phyloP scores from a whole-genome alignment of 2,888 invertebrate genomes.

The Amiota communis region DNA sequence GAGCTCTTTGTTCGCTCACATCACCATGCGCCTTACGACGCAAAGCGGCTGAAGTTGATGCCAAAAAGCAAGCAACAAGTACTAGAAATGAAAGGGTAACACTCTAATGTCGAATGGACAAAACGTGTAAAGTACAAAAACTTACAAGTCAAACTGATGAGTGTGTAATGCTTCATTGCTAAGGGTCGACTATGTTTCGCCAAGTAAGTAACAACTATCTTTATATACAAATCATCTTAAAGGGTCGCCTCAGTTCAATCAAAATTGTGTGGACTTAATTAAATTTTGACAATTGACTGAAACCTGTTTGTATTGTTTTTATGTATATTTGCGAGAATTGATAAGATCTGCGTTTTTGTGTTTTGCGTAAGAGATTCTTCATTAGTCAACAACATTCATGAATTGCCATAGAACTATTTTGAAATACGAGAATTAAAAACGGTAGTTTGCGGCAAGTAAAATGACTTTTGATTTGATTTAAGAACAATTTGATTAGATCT shows the following conservation, averaged over 20 bases:
- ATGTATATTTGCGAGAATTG: background rate
- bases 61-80: background rate
- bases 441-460: no score
- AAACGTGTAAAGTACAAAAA: background rate
- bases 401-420: no score
- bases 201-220: background rate
- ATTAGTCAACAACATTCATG: no score
- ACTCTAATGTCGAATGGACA: background rate
- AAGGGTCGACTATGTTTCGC: background rate
- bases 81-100: background rate
- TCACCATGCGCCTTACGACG: conserved; percentile 4
- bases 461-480: no score
- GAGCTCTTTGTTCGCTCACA: conserved; percentile 1
- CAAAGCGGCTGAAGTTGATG: background rate
- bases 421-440: no score
- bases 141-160: background rate
- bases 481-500: no score
- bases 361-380: no score
- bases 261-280: no score
- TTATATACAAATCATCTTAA: background rate
- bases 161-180: conserved; percentile 3
- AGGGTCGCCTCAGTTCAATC: no score
- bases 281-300: no score
- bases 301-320: background rate
- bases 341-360: no score